Base-by-base conservation (phyloP, 2,113 vertebrate species). In the Nansenia antarctica region DNA sequence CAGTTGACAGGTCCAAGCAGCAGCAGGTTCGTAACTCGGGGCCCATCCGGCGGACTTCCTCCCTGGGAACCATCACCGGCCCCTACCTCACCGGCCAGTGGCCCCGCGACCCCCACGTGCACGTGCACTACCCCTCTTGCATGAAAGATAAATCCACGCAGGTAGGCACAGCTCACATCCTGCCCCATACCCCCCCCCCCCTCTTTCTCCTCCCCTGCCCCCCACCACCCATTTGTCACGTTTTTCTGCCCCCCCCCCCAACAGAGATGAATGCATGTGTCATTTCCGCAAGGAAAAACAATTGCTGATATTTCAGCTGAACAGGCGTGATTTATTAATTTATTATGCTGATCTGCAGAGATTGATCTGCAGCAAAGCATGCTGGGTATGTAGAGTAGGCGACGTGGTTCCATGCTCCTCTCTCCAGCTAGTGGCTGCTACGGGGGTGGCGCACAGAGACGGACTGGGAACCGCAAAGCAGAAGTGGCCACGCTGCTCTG, bases 61-160 rank as follows among this genome's bases (percentile, higher is more conserved):
- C 94, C 69, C 87, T 96, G 87, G 94, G 95, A 83, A 90, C 94
- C 49, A 94, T 97, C 89, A 95, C 95, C 78, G 95, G 93, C 88
- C 92, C 95, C 86, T 96, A 97, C 91, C 96, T 97, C 89, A 94
- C 93, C 58, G 95, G 95, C 84, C 96, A 95, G 90, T 96, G 95
- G 95, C 95, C 95, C 60, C 91, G 93, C 67, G 95, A 97, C 83
- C 93, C 93, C 75, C 92, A 95, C 74, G 86, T 91, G 80, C 92
- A 95, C 74, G 86, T 91, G 80, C 91, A 93, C 85, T 92, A 94
- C 89, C 90, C 93, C 68, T 95, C 91, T 78, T 96, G 95, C 90
- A 95, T 96, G 94, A 98, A 94, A 91, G 95, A 96, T 85, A 96
- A 96, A 90, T 91, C 94, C 78, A 96, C 95, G 81, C 95, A 98